Percentiles rank a stretch among this genome's conserved stretches.
These are phyloP conservation scores for Drosophila robusta DNA, from an alignment of 2,888 invertebrate genomes.

Conservation along the genomic window DNA sequence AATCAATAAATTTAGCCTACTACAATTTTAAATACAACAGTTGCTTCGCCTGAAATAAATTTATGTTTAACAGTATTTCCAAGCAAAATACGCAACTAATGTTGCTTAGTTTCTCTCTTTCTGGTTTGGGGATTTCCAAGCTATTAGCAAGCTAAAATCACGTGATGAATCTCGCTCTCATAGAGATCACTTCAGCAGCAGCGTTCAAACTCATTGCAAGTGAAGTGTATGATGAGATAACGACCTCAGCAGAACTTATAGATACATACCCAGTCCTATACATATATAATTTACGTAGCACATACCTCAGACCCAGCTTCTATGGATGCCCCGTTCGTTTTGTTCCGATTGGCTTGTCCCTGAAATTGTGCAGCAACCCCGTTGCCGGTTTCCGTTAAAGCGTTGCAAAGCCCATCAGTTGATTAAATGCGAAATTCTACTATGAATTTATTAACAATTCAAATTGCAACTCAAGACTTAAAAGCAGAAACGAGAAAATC, in stretches of 20 bases:
- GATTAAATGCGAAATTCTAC: slow-evolving; percentile 55
- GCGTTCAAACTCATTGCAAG: slow-evolving; percentile 33
- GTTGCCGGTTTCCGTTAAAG: slow-evolving; percentile 57
- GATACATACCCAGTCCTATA: not conserved
- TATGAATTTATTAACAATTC: slow-evolving; percentile 73
- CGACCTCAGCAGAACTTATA: slow-evolving; percentile 1
- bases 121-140: slow-evolving; percentile 54
- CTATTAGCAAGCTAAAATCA: slow-evolving; percentile 58
- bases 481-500: slow-evolving; percentile 24
- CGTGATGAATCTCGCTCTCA: slow-evolving; percentile 71
- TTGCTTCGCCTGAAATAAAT: no score
- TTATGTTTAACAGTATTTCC: no score
- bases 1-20: no score
- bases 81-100: not conserved
- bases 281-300: not conserved
- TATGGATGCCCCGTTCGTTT: slow-evolving; percentile 14
- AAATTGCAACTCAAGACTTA: slow-evolving; percentile 50
- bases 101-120: not conserved
- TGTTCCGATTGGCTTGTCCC: slow-evolving; percentile 57
- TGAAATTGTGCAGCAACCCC: slow-evolving; percentile 79
- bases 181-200: slow-evolving; percentile 55
- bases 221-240: slow-evolving; percentile 35
- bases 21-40: no score
- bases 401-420: slow-evolving; percentile 47
- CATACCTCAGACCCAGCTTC: slow-evolving; percentile 4